Base-by-base conservation (phyloP, 2,888 invertebrate species). In the Drosophila longiperda region DNA sequence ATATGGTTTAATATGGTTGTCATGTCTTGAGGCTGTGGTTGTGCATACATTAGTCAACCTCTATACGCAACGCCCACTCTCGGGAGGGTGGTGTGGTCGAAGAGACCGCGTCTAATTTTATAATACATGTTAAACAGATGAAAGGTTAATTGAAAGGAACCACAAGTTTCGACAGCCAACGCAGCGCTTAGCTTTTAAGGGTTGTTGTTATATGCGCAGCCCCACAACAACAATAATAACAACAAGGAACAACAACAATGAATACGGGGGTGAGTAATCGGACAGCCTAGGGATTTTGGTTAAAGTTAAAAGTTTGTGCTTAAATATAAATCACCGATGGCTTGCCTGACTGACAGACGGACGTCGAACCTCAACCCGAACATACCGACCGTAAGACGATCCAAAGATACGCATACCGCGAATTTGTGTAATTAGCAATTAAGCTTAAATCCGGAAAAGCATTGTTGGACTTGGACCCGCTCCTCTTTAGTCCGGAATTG, bases 111-210 rank as follows among this genome's bases (percentile, higher is more conserved):
- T 87, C 85, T 89, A 84, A 89, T 85, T 88, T 87, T 85, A 89
- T 86, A 86, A 86, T 88, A 83, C 89, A 89, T 86, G 89, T 89
- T 89, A 79, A 89, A 80, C 89, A 86, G 88, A 86, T 86, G 86
- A 86, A 86, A 86, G 89, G 86, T 86, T 86, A 86, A 86, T 86
- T 89, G 86, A 89, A 89, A 84, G 73, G 80, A 86, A 86, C 86
- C 86, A 85, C 86, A 86, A 86, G 85, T 79, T 81, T 86, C 86
- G 87, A 89, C 89, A 85, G 72, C 71, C 78, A 83, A 85, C 67
- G 83, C 73, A 73, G 78, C 72, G 74, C 63, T 75, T 84, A 68
- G 87, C 83, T 86, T 79, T 84, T 79, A 83, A 81, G 84, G 84
- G 84, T 82, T 81, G 83, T 60, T 66, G 45, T 54, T 77, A 60